Evolutionary conservation across 2,113 vertebrate genomes (phyloP), one percentile per base, ranked within the genome.

Genomic region (Monopterus albus): DNA sequence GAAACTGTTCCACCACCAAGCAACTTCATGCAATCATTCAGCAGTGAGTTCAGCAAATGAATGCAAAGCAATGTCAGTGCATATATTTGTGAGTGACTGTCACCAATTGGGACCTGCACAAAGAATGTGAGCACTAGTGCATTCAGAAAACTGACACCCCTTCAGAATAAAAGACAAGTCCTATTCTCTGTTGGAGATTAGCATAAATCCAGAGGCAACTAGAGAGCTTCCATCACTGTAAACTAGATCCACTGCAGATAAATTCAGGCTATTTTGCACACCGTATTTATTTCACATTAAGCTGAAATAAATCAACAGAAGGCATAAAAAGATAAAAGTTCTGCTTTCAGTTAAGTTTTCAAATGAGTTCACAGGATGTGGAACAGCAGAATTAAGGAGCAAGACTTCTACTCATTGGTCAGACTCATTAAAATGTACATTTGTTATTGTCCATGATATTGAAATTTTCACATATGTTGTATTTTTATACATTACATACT

Each of bases 141-240:
- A 52, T 81, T 79, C 74, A 77, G 76, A 77, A 76, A 83, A 72
- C 33, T 78, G 83, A 76, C 85, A 84, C 45, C 23, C 28, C 26
- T 25, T 69, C 81, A 65, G 36, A 82, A 74, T 72, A 72, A 80
- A 61, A 82, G 70, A 81, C 64, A 59, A 66, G 58, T 36, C 47
- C 68, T 63, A 26, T 71, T 83, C 78, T 78, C 55, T 64, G 56
- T 23, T 61, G 53, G 49, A 75, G 57, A 35, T 7, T 5, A 42
- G 66, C 60, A 69, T 25, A 21, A 47, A 75, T 66, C 79, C 50
- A 56, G 40, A 57, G 18, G 74, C 50, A n/a, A 36, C 64, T 42
- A 11, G 8, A 7, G 42, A 75, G 40, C 57, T 33, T 72, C 23
- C 25, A 42, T 61, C 39, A 28, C 38, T 76, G 58, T 26, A 72